A percentile compares a stretch with the other conserved stretches of the same genome.
Conservation (phyloP, 1,140 invertebrate genomes). For the Leptinotarsa undecemlineata region DNA sequence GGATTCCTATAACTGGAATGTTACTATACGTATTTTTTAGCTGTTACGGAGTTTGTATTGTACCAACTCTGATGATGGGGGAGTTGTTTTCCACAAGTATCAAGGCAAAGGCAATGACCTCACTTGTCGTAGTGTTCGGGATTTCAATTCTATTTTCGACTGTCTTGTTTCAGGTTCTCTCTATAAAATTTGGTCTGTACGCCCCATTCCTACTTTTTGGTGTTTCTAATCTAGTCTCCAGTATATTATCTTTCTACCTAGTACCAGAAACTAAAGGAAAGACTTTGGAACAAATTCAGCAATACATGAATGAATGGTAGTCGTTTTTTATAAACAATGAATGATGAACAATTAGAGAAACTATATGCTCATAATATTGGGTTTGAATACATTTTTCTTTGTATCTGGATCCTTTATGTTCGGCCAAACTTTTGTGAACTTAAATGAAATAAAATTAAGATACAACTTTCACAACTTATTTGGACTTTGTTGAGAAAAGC, state of each 20-base stretch:
- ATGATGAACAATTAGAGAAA: too few relatives aligned
- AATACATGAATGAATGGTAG: background rate
- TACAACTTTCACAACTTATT: too few relatives aligned
- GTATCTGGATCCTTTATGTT: too few relatives aligned
- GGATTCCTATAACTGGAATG: slow-evolving; percentile 44
- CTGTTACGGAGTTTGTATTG: slow-evolving; percentile 39
- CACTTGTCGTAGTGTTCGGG: slow-evolving; percentile 39
- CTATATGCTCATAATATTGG: too few relatives aligned
- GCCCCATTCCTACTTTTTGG: slow-evolving; percentile 82
- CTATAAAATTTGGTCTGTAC: slow-evolving; percentile 63
- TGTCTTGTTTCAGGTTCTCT: slow-evolving; percentile 48
- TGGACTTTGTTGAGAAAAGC: too few relatives aligned
- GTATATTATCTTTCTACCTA: slow-evolving; percentile 75
- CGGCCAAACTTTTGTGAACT: too few relatives aligned
- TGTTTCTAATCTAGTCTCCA: slow-evolving; percentile 68
- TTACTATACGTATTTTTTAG: slow-evolving; percentile 37
- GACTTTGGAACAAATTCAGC: slow-evolving; percentile 65
- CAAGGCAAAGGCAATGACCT: slow-evolving; percentile 43
- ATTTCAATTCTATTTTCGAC: slow-evolving; percentile 51
- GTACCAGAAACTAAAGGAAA: slow-evolving; percentile 92
- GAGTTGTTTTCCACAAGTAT: slow-evolving; percentile 50
- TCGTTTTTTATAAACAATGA: too few relatives aligned
- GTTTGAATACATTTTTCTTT: too few relatives aligned
- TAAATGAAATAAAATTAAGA: too few relatives aligned
- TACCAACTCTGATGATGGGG: slow-evolving; percentile 46